phyloP scores from a whole-genome alignment of 2,797 vertebrate genomes.

The Chrysocyon brachyurus region DNA sequence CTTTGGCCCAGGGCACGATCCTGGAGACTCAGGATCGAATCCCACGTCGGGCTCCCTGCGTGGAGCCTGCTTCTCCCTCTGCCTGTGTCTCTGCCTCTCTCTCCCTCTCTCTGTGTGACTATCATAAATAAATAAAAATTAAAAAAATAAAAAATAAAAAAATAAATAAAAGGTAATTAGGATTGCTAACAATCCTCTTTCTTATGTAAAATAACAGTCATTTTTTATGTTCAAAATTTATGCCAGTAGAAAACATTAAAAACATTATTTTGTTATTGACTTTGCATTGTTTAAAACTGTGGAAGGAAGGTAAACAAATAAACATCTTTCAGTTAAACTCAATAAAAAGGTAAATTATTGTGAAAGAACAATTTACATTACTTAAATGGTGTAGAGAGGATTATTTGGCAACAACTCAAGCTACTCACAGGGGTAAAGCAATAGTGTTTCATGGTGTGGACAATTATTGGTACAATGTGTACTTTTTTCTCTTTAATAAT shows the following conservation, averaged over 20 bases:
- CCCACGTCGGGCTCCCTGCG: no score
- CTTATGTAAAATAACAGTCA: background rate
- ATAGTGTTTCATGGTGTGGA: constrained; percentile 41
- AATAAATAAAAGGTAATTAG: background rate
- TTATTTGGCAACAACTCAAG: constrained; percentile 66
- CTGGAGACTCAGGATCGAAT: no score
- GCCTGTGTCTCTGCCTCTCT: no score
- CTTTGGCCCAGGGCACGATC: no score
- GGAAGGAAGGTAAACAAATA: constrained; percentile 2
- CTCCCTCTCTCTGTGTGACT: no score
- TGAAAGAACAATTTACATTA: constrained; percentile 2
- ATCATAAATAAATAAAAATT: no score
- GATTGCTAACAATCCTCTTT: background rate
- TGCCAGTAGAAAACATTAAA: constrained; percentile 13
- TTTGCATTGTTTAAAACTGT: constrained; percentile 42
- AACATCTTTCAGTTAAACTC: background rate
- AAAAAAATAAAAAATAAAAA: no score
- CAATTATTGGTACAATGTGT: constrained; percentile 66
- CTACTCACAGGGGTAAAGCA: constrained; percentile 42
- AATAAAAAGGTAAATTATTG: constrained; percentile 41
- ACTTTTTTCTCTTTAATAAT: constrained; percentile 66
- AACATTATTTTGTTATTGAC: background rate
- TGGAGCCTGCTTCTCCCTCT: no score
- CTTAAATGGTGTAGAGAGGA: background rate
- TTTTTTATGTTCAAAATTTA: constrained; percentile 37